A percentile compares a stretch with the other conserved stretches of the same genome.
phyloP scores from a whole-genome alignment of 2,797 vertebrate genomes.

The Oreortyx pictus region DNA sequence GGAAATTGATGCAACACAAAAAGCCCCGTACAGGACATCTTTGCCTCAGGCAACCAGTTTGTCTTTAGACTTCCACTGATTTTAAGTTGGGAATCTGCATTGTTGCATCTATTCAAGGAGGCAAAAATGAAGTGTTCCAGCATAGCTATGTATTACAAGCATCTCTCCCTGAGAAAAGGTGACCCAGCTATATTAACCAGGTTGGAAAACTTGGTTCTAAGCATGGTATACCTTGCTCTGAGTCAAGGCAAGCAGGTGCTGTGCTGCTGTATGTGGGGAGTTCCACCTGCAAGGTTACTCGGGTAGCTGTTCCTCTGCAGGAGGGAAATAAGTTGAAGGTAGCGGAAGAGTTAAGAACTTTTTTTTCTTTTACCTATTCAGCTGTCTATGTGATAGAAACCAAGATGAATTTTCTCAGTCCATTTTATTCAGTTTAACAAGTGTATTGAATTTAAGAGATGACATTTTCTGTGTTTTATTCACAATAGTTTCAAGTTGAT shows the following conservation, averaged over 20 bases:
- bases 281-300: not conserved
- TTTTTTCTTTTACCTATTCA: not conserved
- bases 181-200: not conserved
- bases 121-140: not conserved
- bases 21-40: not conserved
- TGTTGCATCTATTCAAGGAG: not conserved
- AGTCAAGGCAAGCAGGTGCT: not conserved
- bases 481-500: conserved; percentile 45
- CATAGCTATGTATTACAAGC: fast-evolving
- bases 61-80: not conserved
- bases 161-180: not conserved
- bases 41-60: not conserved
- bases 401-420: conserved; percentile 16
- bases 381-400: not conserved
- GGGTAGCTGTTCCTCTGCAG: not conserved
- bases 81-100: not conserved
- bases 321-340: not conserved
- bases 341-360: not conserved
- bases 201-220: not conserved
- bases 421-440: conserved; percentile 62
- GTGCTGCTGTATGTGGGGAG: fast-evolving
- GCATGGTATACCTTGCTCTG: not conserved
- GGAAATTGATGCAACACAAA: not conserved
- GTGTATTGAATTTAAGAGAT: conserved; percentile 45
- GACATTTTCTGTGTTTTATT: conserved; percentile 45